Percentiles rank a stretch among this genome's conserved stretches.
Evolutionary conservation across 2,888 invertebrate genomes (phyloP).

Genomic region (Pachycephus smyrnensis): DNA sequence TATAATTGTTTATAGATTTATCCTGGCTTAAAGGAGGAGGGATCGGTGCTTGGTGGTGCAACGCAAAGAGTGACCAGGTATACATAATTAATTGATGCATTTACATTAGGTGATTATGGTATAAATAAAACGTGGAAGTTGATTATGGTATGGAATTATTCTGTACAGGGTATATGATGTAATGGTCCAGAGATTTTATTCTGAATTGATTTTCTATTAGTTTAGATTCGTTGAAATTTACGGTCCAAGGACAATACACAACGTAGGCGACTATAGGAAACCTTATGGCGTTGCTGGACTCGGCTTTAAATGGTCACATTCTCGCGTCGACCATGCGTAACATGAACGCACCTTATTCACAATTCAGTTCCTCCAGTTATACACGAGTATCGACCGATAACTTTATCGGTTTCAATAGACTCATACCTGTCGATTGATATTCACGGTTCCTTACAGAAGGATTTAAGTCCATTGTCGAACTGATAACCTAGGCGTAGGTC

Average conservation of each 20-base stretch:
- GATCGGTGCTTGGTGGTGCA: conserved; percentile 60
- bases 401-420: background rate
- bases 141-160: background rate
- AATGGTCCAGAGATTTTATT: background rate
- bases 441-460: background rate
- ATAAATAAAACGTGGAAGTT: background rate
- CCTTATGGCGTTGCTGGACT: conserved; percentile 16
- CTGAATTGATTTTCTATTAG: background rate
- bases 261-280: conserved; percentile 9
- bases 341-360: conserved; percentile 17
- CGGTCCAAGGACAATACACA: background rate
- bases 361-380: background rate
- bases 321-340: conserved; percentile 32
- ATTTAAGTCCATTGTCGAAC: background rate
- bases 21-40: conserved; percentile 61
- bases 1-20: conserved; percentile 54
- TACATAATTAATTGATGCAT: conserved; percentile 9
- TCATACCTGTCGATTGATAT: background rate
- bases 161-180: background rate
- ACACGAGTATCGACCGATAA: background rate
- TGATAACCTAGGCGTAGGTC: background rate
- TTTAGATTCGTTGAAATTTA: background rate
- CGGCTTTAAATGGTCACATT: conserved; percentile 51
- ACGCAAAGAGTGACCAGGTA: conserved; percentile 64
- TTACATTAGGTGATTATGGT: background rate